Base-by-base conservation (phyloP, 2,888 invertebrate species). In the Laothoe populi region DNA sequence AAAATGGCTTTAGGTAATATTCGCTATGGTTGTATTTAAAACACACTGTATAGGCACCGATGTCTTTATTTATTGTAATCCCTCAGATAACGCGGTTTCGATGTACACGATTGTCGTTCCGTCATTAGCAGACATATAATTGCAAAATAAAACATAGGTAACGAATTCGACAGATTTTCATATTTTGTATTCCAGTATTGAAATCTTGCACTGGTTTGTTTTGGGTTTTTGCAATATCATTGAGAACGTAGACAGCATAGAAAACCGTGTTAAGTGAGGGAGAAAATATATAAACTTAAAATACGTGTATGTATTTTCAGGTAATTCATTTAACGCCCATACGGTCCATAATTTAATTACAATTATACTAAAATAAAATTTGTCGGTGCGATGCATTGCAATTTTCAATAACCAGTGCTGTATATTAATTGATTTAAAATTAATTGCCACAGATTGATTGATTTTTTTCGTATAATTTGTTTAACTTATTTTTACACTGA, bases 281-380 rank as follows among this genome's bases (percentile, higher is more conserved):
- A 31, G 16, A 19, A 16, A 44, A 16, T 4, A 11, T 31, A 4
- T 1, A 53, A 11, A 53, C 53, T 24, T 24, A 40, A 46, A 60
- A 46, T 60, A 31, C 45, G 38, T 48, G 35, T 46, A 70, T 68
- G 61, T 72, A 69, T 70, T 66, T 35, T 59, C 66, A 62, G 63
- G 63, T 59, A 74, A 70, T 67, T 64, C 65, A 49, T 53, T 63
- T 65, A 72, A 59, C 66, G 63, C n/a, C 53, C 61, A 61, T 69
- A 68, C n/a, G 66, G 57, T 68, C 63, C 64, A 63, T 59, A 59
- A 65, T 66, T 61, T 64, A 65, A 42, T 53, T 53, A 53, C 35
- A 35, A 53, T 53, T 53, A 35, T 53, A 53, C 53, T 31, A 53
- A 35, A 53, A 19, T 53, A 53, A 8, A 35, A 44, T 53, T 35